A percentile compares a stretch with the other conserved stretches of the same genome.
These are phyloP conservation scores for Pocillopora meandrina DNA, from an alignment of 92 coral and sea anemone genomes.

Conservation along the genomic window DNA sequence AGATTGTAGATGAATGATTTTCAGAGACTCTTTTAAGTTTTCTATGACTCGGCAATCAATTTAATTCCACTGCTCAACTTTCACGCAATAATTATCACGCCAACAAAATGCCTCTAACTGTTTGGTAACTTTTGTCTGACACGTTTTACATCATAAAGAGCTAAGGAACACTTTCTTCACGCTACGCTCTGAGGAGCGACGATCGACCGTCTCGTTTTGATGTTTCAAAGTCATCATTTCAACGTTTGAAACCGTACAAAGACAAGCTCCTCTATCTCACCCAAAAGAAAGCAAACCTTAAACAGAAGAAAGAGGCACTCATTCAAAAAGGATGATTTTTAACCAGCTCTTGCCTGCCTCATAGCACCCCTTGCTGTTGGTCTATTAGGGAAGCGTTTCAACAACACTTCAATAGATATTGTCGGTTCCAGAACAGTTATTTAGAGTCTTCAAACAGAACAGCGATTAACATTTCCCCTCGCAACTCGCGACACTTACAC, in stretches of 20 bases:
- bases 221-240: conserved; percentile 11
- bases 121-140: too few relatives aligned
- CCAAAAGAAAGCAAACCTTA: conserved; percentile 5
- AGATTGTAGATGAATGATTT: too few relatives aligned
- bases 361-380: conserved; percentile 29
- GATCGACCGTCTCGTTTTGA: too few relatives aligned
- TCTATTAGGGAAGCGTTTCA: conserved; percentile 17
- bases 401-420: conserved; percentile 38
- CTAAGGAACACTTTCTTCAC: too few relatives aligned
- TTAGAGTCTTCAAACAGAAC: conserved; percentile 41
- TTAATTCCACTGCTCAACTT: too few relatives aligned
- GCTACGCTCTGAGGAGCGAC: too few relatives aligned
- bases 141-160: too few relatives aligned
- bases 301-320: conserved; percentile 17
- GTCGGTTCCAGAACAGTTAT: conserved; percentile 26
- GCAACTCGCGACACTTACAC: conserved; percentile 6
- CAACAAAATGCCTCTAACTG: too few relatives aligned
- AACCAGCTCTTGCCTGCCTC: conserved; percentile 18
- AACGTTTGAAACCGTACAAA: conserved; percentile 31
- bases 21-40: too few relatives aligned
- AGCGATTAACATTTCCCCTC: conserved; percentile 18
- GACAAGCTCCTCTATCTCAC: conserved; percentile 20
- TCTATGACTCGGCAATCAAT: too few relatives aligned
- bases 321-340: conserved; percentile 36
- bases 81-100: too few relatives aligned